A percentile compares a stretch with the other conserved stretches of the same genome.
These are phyloP conservation scores for Ctenodactylus gundi DNA, from an alignment of 2,113 vertebrate species.

Conservation along the genomic window DNA sequence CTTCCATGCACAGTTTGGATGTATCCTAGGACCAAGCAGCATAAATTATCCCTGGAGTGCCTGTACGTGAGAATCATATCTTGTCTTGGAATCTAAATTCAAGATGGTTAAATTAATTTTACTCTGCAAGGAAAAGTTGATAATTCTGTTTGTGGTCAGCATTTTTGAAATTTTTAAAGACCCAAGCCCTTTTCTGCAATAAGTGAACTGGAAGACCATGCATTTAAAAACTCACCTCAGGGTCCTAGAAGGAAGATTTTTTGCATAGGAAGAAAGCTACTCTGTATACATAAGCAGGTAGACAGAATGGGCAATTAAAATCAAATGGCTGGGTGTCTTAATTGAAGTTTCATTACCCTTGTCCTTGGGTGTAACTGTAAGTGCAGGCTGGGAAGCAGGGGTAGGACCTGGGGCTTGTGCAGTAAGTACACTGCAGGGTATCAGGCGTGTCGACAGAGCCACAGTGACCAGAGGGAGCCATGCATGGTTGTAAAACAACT, in stretches of 20 bases:
- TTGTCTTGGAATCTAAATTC: conserved; percentile 11
- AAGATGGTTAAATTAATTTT: not conserved
- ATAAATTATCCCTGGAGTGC: not conserved
- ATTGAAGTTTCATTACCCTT: conserved; percentile 31
- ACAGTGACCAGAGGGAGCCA: not conserved
- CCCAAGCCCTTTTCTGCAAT: not conserved
- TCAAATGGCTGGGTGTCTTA: conserved; percentile 34
- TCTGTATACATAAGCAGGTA: conserved; percentile 12
- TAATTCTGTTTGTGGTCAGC: conserved; percentile 10
- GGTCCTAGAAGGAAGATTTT: not conserved
- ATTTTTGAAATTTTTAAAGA: not conserved
- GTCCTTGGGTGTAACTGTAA: not conserved
- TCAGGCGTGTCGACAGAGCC: not conserved
- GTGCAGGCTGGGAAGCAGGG: not conserved
- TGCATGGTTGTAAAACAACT: not conserved
- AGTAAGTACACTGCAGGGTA: not conserved
- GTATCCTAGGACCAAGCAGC: not conserved
- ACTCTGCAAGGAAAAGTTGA: not conserved
- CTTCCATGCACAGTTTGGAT: not conserved
- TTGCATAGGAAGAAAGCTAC: not conserved
- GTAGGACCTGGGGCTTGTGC: not conserved
- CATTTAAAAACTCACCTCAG: not conserved
- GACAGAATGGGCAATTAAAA: conserved; percentile 19
- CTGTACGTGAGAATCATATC: not conserved
- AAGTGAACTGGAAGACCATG: not conserved